phyloP scores from a whole-genome alignment of 1,140 invertebrate species.

The Drosophila athabasca region DNA sequence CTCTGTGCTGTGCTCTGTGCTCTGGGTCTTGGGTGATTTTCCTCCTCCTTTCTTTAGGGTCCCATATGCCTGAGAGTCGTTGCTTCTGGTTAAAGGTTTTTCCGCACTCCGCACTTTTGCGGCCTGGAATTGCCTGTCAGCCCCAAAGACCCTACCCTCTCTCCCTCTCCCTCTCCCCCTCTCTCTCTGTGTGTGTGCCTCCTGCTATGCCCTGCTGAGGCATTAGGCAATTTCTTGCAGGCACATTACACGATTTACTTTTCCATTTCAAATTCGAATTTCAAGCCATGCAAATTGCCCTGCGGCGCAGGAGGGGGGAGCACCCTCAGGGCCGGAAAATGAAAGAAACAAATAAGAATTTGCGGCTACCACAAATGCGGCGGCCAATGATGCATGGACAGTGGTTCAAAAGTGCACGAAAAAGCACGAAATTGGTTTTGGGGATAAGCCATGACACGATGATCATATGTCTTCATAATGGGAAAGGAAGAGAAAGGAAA shows the following conservation, averaged over 20 bases:
- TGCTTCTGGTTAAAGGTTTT: constrained; percentile 76
- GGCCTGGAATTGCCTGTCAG: constrained; percentile 60
- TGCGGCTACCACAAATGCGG: constrained; percentile 58
- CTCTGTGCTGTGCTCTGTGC: constrained; percentile 8
- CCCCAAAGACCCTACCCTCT: constrained; percentile 13
- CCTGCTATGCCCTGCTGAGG: constrained; percentile 26
- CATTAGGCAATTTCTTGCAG: constrained; percentile 81
- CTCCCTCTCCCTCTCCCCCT: not conserved
- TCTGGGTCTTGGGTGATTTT: constrained; percentile 22
- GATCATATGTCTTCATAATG: too few species aligned
- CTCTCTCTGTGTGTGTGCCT: not conserved
- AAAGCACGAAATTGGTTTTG: not conserved
- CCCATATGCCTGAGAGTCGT: constrained; percentile 70
- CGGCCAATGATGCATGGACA: constrained; percentile 68
- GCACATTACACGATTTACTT: constrained; percentile 79
- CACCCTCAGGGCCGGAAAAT: constrained; percentile 9
- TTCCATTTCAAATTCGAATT: constrained; percentile 76
- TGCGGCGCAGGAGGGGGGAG: constrained; percentile 28
- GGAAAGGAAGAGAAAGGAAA: too few species aligned
- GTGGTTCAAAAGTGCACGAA: constrained; percentile 2
- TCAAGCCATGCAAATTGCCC: constrained; percentile 77
- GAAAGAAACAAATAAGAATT: constrained; percentile 65
- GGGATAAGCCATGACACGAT: too few species aligned
- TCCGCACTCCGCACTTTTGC: constrained; percentile 57
- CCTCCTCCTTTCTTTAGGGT: constrained; percentile 36